Conservation (phyloP, 2,113 vertebrate species). For the Egretta garzetta region DNA sequence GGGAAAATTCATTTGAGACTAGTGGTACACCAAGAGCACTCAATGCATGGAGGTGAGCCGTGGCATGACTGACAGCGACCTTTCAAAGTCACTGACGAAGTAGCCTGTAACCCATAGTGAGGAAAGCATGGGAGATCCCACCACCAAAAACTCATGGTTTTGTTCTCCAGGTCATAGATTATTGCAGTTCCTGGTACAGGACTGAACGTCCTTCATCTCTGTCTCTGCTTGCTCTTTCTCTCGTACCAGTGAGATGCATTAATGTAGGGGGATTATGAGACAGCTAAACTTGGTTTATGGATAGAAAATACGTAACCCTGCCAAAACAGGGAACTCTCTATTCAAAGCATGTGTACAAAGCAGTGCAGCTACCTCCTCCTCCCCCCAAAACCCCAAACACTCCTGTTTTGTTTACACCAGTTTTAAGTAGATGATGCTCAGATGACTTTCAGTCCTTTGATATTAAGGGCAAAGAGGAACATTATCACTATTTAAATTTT, state of each 20-base stretch:
- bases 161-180: background rate
- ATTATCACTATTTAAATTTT: background rate
- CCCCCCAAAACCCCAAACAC: background rate
- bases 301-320: accelerated
- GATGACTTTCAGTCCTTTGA: background rate
- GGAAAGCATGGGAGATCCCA: background rate
- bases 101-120: background rate
- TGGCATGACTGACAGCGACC: background rate
- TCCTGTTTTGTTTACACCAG: accelerated
- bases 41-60: accelerated
- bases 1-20: background rate
- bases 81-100: background rate
- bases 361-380: background rate
- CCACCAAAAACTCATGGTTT: background rate
- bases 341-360: background rate
- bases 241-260: background rate
- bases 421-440: background rate
- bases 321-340: background rate
- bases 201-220: background rate
- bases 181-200: background rate
- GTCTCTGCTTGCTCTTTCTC: background rate
- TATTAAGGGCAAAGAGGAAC: background rate
- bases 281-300: background rate
- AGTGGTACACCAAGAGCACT: background rate
- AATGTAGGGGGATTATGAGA: background rate